Evolutionary conservation across 2,888 invertebrate genomes (phyloP), one percentile per base, ranked within the genome.

Genomic region (Hirtodrosophila trivittata): DNA sequence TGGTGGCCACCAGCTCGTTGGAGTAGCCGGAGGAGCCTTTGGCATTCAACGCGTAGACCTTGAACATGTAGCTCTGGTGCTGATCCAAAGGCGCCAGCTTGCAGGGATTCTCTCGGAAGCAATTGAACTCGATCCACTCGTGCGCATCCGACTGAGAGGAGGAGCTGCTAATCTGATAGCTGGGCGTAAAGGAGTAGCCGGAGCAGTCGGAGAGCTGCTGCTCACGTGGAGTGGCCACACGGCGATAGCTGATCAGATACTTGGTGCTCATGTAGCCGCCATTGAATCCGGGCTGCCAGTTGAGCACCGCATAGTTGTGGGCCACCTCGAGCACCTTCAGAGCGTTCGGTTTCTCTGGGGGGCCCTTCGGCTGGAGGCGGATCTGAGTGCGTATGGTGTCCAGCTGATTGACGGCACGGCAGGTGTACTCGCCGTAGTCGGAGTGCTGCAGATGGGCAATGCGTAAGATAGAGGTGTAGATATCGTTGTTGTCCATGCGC

Each of bases 401-500:
- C 47, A 97, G 92, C 0, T 93, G 93, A 88, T 98, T 98, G 7
- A 94, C 94, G 0, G 97, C 96, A 66, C 95, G 93, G 87, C 98
- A 98, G 50, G 94, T 95, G 90, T 97, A 98, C 55, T 97, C 97
- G 0, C 98, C 98, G 86, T 97, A 97, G 88, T 97, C 97, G 28
- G 94, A 93, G 12, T 94, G 93, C 58, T 94, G 93, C 14, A 97
- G 93, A 74, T 94, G 94, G 39, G 94, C 94, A 67, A 97, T 91
- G 92, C 86, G 93, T 28, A 97, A 90, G 0, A 95, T 92, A 58
- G 96, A 96, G 2, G 94, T 94, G 89, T 97, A 97, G 0, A 96
- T 93, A 88, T 97, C 97, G 89, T 96, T 96, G 69, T 95, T 94
- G 75, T 96, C 95, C 45, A 93, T 94, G 10, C 94, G 94, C 0